A percentile compares a stretch with the other conserved stretches of the same genome.
Conservation (phyloP, 30 jellyfish, hydroid and myxozoan genomes). For the Mastigias papua region DNA sequence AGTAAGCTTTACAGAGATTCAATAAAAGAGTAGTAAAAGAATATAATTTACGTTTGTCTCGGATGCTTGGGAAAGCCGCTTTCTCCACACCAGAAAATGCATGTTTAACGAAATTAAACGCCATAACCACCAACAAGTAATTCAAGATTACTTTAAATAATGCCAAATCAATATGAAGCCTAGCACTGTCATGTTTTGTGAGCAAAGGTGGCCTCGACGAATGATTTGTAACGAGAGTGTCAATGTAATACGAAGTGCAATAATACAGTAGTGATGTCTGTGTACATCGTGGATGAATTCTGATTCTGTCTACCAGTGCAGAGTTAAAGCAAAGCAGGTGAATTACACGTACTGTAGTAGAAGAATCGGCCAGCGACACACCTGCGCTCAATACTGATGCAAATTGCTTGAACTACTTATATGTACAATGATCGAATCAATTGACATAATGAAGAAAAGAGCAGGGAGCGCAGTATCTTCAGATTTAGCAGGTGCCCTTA, state of each 20-base stretch:
- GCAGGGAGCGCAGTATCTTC: slow-evolving; percentile 32
- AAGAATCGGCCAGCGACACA: slow-evolving; percentile 26
- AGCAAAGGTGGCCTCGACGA: too few species aligned
- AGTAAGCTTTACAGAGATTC: background rate
- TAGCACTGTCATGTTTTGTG: too few species aligned
- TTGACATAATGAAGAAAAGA: slow-evolving; percentile 33
- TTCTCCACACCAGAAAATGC: slow-evolving; percentile 86
- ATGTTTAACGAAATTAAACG: slow-evolving; percentile 71
- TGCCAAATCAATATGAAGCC: too few species aligned
- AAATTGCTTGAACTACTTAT: slow-evolving; percentile 57
- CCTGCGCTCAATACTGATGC: slow-evolving; percentile 82
- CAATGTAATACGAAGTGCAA: too few species aligned
- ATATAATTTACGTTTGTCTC: slow-evolving; percentile 44
- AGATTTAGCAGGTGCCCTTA: slow-evolving; percentile 18
- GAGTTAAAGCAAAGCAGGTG: slow-evolving; percentile 40
- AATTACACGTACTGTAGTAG: slow-evolving; percentile 14
- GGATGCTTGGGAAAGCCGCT: slow-evolving; percentile 68
- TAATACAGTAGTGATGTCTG: too few species aligned
- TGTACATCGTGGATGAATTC: background rate
- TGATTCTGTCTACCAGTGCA: background rate
- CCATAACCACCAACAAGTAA: slow-evolving; percentile 40
- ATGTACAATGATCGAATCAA: slow-evolving; percentile 23
- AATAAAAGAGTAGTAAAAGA: background rate
- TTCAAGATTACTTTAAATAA: background rate
- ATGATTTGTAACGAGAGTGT: too few species aligned